Evolutionary conservation across 1,140 invertebrate species (phyloP), one percentile per base, ranked within the genome.

Genomic region (Zeugodacus cucurbitae): DNA sequence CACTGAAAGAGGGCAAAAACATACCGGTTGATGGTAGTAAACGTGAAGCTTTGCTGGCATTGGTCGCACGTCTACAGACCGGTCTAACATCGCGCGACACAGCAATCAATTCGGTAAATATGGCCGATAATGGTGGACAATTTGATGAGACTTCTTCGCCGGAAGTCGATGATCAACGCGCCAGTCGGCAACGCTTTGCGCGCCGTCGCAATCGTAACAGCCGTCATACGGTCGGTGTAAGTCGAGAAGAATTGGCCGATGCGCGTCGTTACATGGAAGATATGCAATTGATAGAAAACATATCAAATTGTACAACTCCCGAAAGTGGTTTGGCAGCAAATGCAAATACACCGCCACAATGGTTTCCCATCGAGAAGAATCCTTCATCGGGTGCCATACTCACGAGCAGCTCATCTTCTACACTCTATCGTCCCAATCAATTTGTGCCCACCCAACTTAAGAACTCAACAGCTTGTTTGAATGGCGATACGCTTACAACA

Each of bases 211-310:
- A 92, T 88, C 94, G 95, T 57, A 94, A 94, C 48, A 95, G 95
- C 54, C 94, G 97, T 4, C 96, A 97, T 90, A 98, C 97, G 0
- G 96, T 98, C 5, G 97, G 96, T 26, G 97, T 97, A 2, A 97
- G 96, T 5, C 94, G 95, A 2, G 97, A 97, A 91, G 97, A 98
- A 90, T 92, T 98, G 37, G 96, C 95, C 1, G 95, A 96, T 89
- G 97, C 97, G 1, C 94, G 97, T 67, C 95, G 95, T 86, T 95
- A 96, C 90, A 94, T 97, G 62, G 95, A 97, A 90, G 95, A 96
- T 89, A 95, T 96, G 90, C 94, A 94, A 10, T 90, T 95, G 22
- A 90, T 92, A 82, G 91, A 89, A 87, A 91, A 89, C 41, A 90
- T 94, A 90, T 91, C 93, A 59, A 88, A 89, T 64, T 82, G 86